Base-by-base conservation (phyloP, 2,888 invertebrate species). In the Steinernema hermaphroditum region DNA sequence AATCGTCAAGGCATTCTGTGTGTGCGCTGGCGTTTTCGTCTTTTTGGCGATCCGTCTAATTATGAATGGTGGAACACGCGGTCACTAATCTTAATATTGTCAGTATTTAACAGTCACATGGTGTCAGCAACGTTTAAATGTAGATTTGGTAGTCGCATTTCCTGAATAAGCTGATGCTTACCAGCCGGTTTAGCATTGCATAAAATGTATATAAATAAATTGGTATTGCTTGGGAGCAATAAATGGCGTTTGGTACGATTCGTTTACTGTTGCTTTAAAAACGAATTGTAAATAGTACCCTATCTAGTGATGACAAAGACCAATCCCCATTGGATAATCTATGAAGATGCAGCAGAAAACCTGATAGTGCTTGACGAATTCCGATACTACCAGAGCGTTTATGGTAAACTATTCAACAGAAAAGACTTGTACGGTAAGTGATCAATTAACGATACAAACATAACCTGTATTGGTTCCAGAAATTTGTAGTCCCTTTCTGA, bases 401-500 rank as follows among this genome's bases (percentile, higher is more conserved):
- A 76, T 24, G 50, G 74, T 2, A 37, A 71, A 14, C 14, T 74
- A 37, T n/a, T 54, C 19, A 24, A 22, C n/a, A 49, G 54, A 34
- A 43, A 62, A 12, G 57, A 62, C 16, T 62, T 62, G 2, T 62
- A 62, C 32, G 62, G 62, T 62, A n/a, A 2, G 62, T 16, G 46
- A 19, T 46, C 8, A 4, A 19, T n/a, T 46, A 46, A 19, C 46
- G 46, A 46, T 46, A 16, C 2, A 37, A 37, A 37, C 12, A 37
- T 12, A 37, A 8, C 37, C 12, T n/a, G n/a, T n/a, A n/a, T n/a
- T 12, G 27, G 34, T 34, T 49, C 8, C 34, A 50, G 77, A 81
- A 62, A 77, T 82, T 24, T 57, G 72, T 29, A 71, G 74, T 8
- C 75, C 77, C 43, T 83, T 80, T 70, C 72, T 75, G 74, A 76